Conservation (phyloP, 2,113 vertebrate genomes). For the Pollachius pollachius region DNA sequence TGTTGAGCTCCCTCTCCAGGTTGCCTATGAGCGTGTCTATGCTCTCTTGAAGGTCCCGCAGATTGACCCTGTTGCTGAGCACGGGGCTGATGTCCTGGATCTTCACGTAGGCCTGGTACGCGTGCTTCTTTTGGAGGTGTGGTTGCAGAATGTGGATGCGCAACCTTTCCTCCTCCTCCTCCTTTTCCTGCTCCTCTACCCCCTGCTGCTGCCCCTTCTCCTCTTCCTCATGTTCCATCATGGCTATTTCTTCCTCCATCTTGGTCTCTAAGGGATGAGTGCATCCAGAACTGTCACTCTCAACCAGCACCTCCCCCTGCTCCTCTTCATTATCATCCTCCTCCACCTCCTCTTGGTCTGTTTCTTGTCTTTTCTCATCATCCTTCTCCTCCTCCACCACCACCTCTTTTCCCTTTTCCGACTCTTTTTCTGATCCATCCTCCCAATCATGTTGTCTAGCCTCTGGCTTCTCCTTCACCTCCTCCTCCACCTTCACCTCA, state of each 20-base stretch:
- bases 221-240: slow-evolving; percentile 18
- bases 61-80: slow-evolving; percentile 82
- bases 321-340: slow-evolving; percentile 8
- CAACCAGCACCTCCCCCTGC: slow-evolving; percentile 21
- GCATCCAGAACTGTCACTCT: background rate
- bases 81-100: slow-evolving; percentile 83
- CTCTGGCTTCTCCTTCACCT: slow-evolving; percentile 43
- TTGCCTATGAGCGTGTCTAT: slow-evolving; percentile 96
- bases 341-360: background rate
- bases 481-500: background rate
- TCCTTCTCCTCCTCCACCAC: slow-evolving; percentile 10
- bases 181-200: slow-evolving; percentile 20
- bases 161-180: slow-evolving; percentile 48
- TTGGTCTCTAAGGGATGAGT: background rate
- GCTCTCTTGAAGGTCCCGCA: slow-evolving; percentile 95
- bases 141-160: slow-evolving; percentile 45
- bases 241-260: too few species aligned
- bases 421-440: slow-evolving; percentile 45
- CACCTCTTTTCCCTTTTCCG: slow-evolving; percentile 43
- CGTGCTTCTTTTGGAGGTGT: slow-evolving; percentile 67
- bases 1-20: slow-evolving; percentile 94
- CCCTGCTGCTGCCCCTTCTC: slow-evolving; percentile 49
- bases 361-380: background rate
- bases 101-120: slow-evolving; percentile 85
- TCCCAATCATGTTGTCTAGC: background rate